Evolutionary conservation across 2,797 vertebrate species (phyloP), one percentile per base, ranked within the genome.

Genomic region (Lithobates pipiens): DNA sequence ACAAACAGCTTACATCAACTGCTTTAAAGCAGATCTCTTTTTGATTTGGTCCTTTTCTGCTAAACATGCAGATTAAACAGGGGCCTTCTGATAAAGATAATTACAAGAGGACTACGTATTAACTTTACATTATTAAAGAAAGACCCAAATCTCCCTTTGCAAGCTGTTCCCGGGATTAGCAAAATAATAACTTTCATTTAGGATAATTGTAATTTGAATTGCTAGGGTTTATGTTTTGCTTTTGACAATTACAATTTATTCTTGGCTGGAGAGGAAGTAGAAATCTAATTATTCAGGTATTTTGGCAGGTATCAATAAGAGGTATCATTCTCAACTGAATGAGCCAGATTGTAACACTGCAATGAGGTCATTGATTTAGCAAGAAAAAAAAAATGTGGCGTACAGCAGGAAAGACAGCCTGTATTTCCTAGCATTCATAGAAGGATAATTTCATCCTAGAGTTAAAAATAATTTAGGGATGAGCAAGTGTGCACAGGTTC

Each of bases 111-210:
- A 91, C 91, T 91, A 88, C 71, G 92, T 91, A 94, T 94, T 94
- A 94, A 94, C 92, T 94, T 94, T 91, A 91, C 92, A 87, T 94
- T 92, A 95, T 94, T 94, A 93, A 94, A 94, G 92, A 93, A 93
- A 95, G 92, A 94, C 91, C 91, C 92, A 93, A 94, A 94, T 95
- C 92, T 94, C 93, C 88, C 91, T 82, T 90, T 5, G 88, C 93
- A 95, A 95, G 94, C 94, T 95, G 95, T 93, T 94, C 92, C 88
- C 0, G 0, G 92, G 93, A 95, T 96, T 95, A 94, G 90, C 91
- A 91, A 90, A 94, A 94, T 92, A 94, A 93, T 94, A 93, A 94
- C 93, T 95, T 94, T 95, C 94, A 91, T 95, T 93, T 92, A 91
- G 89, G 91, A 92, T 92, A 92, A 95, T 92, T 94, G 93, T 93